phyloP scores from a whole-genome alignment of 2,113 vertebrate genomes.

The Rhynchopsitta pachyrhyncha region DNA sequence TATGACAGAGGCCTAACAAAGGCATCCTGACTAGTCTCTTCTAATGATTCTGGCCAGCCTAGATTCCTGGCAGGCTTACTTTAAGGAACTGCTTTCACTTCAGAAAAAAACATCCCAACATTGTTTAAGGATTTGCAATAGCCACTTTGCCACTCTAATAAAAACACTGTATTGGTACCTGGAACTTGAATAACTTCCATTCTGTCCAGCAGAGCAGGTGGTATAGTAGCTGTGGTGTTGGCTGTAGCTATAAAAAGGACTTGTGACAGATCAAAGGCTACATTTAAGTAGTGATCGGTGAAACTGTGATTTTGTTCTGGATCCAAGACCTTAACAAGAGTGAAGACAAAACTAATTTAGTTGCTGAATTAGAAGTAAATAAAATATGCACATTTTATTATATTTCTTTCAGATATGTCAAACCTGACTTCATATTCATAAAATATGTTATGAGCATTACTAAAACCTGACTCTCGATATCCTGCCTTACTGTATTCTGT shows the following conservation, averaged over 20 bases:
- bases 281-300: constrained; percentile 96
- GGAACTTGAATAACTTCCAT: constrained; percentile 97
- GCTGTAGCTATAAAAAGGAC: constrained; percentile 98
- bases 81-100: neutral
- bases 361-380: neutral
- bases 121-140: neutral
- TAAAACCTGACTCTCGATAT: neutral
- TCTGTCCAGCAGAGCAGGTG: constrained; percentile 91
- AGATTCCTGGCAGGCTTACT: neutral
- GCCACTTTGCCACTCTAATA: too few species aligned
- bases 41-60: neutral
- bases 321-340: constrained; percentile 86
- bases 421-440: neutral
- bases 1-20: neutral
- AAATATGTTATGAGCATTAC: neutral
- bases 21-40: neutral
- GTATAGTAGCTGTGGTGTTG: constrained; percentile 91
- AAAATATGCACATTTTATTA: neutral
- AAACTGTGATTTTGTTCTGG: constrained; percentile 98
- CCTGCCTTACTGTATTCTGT: neutral
- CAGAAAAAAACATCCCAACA: neutral
- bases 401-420: neutral
- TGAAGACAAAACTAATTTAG: neutral
- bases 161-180: constrained; percentile 75
- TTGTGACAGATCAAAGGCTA: constrained; percentile 97